Evolutionary conservation across 2,888 invertebrate species (phyloP).

Genomic region (Rhogogaster chlorosoma): DNA sequence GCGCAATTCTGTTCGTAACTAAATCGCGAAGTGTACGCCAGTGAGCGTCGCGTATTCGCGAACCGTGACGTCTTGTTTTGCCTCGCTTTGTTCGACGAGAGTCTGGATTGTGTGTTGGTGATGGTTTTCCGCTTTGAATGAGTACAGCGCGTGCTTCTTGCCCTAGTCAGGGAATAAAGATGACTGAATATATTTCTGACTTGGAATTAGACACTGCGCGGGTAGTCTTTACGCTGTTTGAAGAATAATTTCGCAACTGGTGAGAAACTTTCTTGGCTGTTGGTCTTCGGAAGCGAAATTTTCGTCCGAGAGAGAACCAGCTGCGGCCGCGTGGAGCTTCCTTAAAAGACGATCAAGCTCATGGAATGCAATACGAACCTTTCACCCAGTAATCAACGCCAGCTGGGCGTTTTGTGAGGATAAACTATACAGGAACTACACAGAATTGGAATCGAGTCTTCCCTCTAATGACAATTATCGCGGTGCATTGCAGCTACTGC

Average conservation of each 20-base stretch:
- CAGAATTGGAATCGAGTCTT: not conserved
- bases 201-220: not conserved
- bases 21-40: slow-evolving; percentile 9
- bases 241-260: not conserved
- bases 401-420: slow-evolving; percentile 10
- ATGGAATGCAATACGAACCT: slow-evolving; percentile 13
- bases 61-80: slow-evolving; percentile 37
- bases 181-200: not conserved
- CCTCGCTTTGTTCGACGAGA: slow-evolving; percentile 27
- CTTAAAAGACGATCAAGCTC: slow-evolving; percentile 20
- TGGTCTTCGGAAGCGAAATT: not conserved
- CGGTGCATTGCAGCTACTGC: not conserved
- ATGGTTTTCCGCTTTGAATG: not conserved
- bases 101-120: not conserved
- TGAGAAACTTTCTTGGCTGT: not conserved
- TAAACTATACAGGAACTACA: not conserved
- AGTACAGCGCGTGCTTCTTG: not conserved
- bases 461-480: not conserved
- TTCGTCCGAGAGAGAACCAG: not conserved
- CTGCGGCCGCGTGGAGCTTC: not conserved
- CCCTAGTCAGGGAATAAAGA: not conserved
- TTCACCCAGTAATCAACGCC: slow-evolving; percentile 29
- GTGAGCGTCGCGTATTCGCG: not conserved
- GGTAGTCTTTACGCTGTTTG: not conserved
- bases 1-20: not conserved